phyloP scores from a whole-genome alignment of 2,113 vertebrate genomes.

The Colinus virginianus region DNA sequence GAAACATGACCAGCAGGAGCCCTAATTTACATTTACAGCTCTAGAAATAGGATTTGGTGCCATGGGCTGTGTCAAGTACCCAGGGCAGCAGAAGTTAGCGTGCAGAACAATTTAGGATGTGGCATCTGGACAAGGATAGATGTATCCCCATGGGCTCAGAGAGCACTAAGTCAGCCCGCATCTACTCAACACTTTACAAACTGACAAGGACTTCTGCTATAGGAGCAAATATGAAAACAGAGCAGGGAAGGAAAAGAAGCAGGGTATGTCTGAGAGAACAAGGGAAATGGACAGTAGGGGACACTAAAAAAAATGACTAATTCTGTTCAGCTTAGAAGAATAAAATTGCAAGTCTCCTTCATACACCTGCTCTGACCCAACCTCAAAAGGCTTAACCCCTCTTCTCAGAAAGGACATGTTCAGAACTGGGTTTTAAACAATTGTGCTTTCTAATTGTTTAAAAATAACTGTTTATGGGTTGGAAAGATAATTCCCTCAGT shows the following conservation, averaged over 20 bases:
- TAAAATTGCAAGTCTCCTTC: background rate
- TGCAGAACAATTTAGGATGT: constrained; percentile 4
- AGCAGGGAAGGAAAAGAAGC: background rate
- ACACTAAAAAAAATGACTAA: background rate
- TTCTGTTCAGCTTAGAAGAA: background rate
- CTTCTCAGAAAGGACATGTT: fast-evolving
- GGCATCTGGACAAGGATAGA: constrained; percentile 26
- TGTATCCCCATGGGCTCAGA: constrained; percentile 16
- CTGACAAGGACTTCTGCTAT: background rate
- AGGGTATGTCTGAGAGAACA: background rate
- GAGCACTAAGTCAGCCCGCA: background rate
- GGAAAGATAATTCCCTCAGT: background rate
- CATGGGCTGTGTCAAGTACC: background rate
- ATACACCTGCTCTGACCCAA: background rate
- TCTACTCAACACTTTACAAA: constrained; percentile 1
- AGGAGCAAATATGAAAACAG: background rate
- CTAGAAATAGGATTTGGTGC: constrained; percentile 17
- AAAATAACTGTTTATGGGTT: background rate
- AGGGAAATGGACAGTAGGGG: background rate
- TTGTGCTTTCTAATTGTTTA: background rate
- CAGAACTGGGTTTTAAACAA: background rate
- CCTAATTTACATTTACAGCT: background rate
- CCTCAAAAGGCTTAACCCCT: background rate
- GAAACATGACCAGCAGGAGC: background rate
- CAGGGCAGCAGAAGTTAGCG: constrained; percentile 15